Percentiles rank a stretch among this genome's conserved stretches.
phyloP scores from a whole-genome alignment of 2,113 vertebrate species.

The Chauna torquata region DNA sequence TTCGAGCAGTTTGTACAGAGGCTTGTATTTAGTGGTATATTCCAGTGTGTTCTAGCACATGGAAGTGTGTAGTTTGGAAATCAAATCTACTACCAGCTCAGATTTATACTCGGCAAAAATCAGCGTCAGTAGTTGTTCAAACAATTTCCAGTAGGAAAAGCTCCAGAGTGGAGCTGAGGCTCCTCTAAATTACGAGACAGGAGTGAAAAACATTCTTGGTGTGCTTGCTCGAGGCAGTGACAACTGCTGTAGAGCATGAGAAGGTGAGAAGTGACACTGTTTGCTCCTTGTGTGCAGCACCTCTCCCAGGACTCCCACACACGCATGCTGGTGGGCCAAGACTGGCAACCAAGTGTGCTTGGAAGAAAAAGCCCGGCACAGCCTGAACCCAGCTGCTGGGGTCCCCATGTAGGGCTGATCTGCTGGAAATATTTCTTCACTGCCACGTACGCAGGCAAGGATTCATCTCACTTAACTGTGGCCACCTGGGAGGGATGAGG shows the following conservation, averaged over 20 bases:
- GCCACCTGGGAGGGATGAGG: not conserved
- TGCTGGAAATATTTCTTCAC: not conserved
- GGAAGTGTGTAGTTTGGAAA: not conserved
- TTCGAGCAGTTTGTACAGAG: not conserved
- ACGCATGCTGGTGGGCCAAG: not conserved
- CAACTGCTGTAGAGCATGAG: not conserved
- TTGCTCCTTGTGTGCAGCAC: not conserved
- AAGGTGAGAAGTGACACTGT: not conserved
- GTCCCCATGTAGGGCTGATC: not conserved
- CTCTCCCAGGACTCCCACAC: not conserved
- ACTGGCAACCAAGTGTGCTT: not conserved
- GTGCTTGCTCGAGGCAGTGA: not conserved
- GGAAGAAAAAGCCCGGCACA: not conserved
- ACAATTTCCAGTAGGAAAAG: not conserved
- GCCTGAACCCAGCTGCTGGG: not conserved
- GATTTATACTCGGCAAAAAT: not conserved
- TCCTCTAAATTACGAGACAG: not conserved
- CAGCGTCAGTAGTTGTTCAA: not conserved
- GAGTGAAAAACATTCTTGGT: not conserved
- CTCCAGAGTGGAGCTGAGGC: not conserved
- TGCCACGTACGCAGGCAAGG: not conserved
- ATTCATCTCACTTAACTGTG: not conserved
- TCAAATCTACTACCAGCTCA: not conserved
- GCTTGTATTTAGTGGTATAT: not conserved
- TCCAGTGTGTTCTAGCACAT: not conserved